Conservation (phyloP, 23 tunicate species). For the Phallusia fumigata region DNA sequence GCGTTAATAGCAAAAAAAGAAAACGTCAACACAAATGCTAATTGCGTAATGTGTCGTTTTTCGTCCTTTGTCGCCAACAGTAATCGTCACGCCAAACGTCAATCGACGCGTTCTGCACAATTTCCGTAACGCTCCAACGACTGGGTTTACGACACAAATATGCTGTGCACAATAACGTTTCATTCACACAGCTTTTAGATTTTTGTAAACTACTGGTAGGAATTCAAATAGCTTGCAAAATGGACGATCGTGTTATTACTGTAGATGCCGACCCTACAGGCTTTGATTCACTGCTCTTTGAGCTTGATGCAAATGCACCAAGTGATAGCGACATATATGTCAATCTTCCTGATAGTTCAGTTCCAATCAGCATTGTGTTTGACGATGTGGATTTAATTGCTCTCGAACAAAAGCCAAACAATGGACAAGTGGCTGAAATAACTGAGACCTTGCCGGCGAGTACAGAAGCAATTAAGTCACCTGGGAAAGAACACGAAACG, state of each 20-base stretch:
- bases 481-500: not conserved
- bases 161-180: too few species aligned
- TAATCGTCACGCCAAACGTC: not conserved
- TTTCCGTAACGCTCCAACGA: not conserved
- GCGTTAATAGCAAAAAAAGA: too few species aligned
- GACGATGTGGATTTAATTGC: not conserved
- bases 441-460: not conserved
- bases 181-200: too few species aligned
- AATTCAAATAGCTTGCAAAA: too few species aligned
- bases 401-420: too few species aligned
- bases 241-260: not conserved
- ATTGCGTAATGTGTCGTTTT: too few species aligned
- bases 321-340: not conserved
- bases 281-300: not conserved
- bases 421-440: not conserved
- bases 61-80: too few species aligned
- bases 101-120: not conserved
- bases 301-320: not conserved
- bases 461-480: not conserved
- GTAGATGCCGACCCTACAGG: not conserved
- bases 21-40: too few species aligned
- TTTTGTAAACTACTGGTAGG: not conserved
- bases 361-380: not conserved
- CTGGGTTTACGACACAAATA: not conserved
- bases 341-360: not conserved